phyloP scores from a whole-genome alignment of 2,888 invertebrate genomes.

The Pristionchus entomophagus region DNA sequence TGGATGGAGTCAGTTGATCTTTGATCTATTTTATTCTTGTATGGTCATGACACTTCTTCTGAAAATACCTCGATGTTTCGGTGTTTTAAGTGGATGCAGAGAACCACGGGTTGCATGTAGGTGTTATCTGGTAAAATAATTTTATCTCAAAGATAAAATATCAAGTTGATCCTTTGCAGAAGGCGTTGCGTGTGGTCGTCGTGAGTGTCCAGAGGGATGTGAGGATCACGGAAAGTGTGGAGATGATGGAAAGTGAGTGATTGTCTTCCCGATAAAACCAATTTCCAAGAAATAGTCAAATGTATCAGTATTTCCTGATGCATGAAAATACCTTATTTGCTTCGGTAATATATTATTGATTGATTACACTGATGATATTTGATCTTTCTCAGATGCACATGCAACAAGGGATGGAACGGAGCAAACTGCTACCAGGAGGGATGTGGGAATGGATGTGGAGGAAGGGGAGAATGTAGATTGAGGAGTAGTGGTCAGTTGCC shows the following conservation, averaged over 20 bases:
- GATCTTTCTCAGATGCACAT: slow-evolving; percentile 83
- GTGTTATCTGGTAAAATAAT: no score
- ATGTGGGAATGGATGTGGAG: slow-evolving; percentile 82
- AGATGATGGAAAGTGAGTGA: slow-evolving; percentile 82
- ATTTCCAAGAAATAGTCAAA: no score
- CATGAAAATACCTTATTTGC: no score
- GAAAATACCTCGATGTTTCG: neutral
- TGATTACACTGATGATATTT: neutral
- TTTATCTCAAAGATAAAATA: neutral
- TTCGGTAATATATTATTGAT: no score
- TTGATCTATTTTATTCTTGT: neutral
- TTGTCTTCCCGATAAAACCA: no score
- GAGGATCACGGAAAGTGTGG: slow-evolving; percentile 97
- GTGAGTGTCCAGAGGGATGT: slow-evolving; percentile 84
- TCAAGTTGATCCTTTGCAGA: neutral
- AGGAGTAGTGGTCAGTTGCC: slow-evolving; percentile 34
- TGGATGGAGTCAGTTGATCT: slow-evolving; percentile 98
- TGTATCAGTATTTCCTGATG: no score
- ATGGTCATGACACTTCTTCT: neutral
- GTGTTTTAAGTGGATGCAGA: neutral
- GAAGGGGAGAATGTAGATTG: neutral
- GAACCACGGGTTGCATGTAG: no score
- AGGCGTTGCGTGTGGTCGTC: slow-evolving; percentile 13
- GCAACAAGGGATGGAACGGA: slow-evolving; percentile 98
- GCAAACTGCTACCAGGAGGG: slow-evolving; percentile 87